Conservation (phyloP, 2,888 invertebrate genomes). For the Lamellibrachia satsuma region DNA sequence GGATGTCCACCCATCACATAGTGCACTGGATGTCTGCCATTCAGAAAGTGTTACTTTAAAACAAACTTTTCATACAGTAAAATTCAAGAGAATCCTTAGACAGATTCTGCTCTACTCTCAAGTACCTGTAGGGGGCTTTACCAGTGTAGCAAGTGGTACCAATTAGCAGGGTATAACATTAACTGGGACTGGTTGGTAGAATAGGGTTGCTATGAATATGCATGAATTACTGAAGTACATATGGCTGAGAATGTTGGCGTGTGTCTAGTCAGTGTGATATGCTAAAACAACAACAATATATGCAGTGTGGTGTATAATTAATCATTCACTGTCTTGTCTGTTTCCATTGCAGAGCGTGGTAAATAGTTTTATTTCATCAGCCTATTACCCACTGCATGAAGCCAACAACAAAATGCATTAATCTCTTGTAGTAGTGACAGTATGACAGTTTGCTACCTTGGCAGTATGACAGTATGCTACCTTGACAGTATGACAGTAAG, state of each 20-base stretch:
- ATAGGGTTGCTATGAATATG: not conserved
- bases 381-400: not conserved
- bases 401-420: not conserved
- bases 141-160: too few relatives aligned
- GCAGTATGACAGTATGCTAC: too few relatives aligned
- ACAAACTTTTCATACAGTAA: too few relatives aligned
- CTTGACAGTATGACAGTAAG: too few relatives aligned
- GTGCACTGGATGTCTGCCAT: too few relatives aligned
- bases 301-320: not conserved
- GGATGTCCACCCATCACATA: too few relatives aligned
- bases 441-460: not conserved
- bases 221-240: not conserved
- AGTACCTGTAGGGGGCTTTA: too few relatives aligned
- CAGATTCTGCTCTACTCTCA: too few relatives aligned
- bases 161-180: not conserved
- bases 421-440: not conserved
- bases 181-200: not conserved
- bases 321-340: not conserved
- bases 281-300: not conserved
- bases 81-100: too few relatives aligned
- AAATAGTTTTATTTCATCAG: not conserved
- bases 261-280: too few relatives aligned
- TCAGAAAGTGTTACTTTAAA: too few relatives aligned
- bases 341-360: not conserved
- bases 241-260: not conserved